phyloP scores from a whole-genome alignment of 2,797 vertebrate genomes.

The Melopsittacus undulatus region DNA sequence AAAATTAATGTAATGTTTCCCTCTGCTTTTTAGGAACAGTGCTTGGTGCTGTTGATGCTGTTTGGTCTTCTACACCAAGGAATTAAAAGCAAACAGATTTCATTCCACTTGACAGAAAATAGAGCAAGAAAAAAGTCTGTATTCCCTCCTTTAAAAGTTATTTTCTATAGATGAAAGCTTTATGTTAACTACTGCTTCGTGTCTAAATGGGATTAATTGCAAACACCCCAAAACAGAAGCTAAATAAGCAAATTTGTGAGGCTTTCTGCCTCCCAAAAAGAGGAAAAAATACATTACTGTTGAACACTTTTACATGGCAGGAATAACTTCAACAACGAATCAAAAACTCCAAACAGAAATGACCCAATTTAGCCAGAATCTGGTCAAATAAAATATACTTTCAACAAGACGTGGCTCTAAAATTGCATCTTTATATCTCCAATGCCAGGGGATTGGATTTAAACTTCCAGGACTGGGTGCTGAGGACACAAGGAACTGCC shows the following conservation, averaged over 20 bases:
- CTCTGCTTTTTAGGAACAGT: background rate
- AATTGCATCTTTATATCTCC: background rate
- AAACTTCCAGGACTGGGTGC: accelerated
- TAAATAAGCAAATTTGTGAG: background rate
- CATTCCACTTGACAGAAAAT: background rate
- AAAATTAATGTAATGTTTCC: background rate
- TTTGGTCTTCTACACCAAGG: background rate
- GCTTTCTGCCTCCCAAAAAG: background rate
- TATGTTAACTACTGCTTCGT: background rate
- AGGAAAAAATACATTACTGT: background rate
- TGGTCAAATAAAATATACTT: background rate
- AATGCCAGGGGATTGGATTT: background rate
- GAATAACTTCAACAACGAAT: background rate
- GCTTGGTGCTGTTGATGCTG: background rate
- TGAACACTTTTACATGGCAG: background rate
- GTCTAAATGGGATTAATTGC: background rate
- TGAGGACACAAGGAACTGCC: background rate
- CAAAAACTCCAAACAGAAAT: background rate
- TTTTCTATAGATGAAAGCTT: background rate
- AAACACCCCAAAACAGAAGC: background rate
- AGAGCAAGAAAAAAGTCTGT: background rate
- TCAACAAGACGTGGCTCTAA: background rate
- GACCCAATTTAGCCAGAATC: background rate
- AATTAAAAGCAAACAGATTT: background rate
- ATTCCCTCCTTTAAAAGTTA: background rate